These are phyloP conservation scores for Arnoldichthys spilopterus DNA, from an alignment of 2,797 vertebrate species.

Conservation along the genomic window DNA sequence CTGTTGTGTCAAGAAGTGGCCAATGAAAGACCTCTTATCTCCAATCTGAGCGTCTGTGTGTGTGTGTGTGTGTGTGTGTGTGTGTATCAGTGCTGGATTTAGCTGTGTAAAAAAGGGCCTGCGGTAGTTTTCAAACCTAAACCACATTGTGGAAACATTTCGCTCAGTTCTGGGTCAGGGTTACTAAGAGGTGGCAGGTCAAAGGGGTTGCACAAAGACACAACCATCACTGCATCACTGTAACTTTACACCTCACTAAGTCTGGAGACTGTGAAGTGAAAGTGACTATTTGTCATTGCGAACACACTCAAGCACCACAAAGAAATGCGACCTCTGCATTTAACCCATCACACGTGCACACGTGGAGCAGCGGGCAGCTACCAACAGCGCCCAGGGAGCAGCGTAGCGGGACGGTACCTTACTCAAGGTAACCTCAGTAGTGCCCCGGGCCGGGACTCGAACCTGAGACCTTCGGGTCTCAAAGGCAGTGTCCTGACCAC, in stretches of 20 bases:
- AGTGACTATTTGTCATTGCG: no score
- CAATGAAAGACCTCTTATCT: constrained; percentile 38
- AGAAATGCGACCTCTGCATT: no score
- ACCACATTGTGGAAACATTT: constrained; percentile 41
- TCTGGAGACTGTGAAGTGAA: no score
- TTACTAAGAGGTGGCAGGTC: constrained; percentile 23
- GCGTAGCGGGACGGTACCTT: no score
- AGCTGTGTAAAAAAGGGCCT: constrained; percentile 35
- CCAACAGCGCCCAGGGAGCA: no score
- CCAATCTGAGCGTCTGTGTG: constrained; percentile 23
- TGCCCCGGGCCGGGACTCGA: no score
- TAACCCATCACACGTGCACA: no score
- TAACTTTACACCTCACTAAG: constrained; percentile 33
- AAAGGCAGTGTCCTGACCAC: no score
- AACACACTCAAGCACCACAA: no score
- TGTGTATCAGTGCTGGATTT: constrained; percentile 16
- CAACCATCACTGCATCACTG: constrained; percentile 24
- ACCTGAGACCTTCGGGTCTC: no score
- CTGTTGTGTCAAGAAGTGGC: constrained; percentile 9
- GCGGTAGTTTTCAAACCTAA: constrained; percentile 48
- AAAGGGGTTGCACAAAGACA: constrained; percentile 25
- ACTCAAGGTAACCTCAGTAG: no score
- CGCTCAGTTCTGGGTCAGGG: constrained; percentile 16
- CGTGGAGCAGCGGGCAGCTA: no score
- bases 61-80: constrained; percentile 28